Evolutionary conservation across 2,888 invertebrate genomes (phyloP).

Genomic region (Nysson spinosus): DNA sequence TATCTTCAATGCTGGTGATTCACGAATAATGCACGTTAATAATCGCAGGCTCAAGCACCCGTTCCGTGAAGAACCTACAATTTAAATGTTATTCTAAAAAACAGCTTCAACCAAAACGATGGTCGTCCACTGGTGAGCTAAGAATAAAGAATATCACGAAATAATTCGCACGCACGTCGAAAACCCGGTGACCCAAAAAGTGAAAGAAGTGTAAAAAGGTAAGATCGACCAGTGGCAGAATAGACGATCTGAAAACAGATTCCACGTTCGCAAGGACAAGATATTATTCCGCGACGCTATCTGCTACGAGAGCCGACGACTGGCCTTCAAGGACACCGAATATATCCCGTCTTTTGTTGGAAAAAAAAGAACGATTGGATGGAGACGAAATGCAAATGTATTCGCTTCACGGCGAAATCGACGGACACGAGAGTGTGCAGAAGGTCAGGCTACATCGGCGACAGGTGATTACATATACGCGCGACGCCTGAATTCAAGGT

Average conservation of each 20-base stretch:
- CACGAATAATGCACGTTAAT: no score
- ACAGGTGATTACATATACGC: slow-evolving; percentile 64
- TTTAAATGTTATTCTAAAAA: no score
- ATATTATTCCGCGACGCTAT: slow-evolving; percentile 59
- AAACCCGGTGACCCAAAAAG: neutral
- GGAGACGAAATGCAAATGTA: slow-evolving; percentile 69
- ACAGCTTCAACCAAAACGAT: no score
- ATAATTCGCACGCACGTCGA: no score
- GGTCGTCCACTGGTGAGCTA: no score
- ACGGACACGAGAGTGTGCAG: slow-evolving; percentile 61
- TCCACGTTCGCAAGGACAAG: slow-evolving; percentile 47
- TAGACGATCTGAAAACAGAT: slow-evolving; percentile 42
- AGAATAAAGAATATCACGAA: no score
- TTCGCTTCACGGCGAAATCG: slow-evolving; percentile 64
- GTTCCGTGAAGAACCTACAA: no score
- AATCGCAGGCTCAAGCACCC: no score
- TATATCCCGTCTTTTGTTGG: slow-evolving; percentile 68
- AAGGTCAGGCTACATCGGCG: slow-evolving; percentile 65
- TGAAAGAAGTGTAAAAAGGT: no score
- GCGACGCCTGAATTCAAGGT: slow-evolving; percentile 61
- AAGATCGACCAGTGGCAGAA: neutral
- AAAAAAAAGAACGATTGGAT: slow-evolving; percentile 36
- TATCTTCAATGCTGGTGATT: no score
- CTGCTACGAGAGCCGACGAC: slow-evolving; percentile 59
- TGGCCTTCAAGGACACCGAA: slow-evolving; percentile 66